Base-by-base conservation (phyloP, 2,113 vertebrate species). In the Ia io region DNA sequence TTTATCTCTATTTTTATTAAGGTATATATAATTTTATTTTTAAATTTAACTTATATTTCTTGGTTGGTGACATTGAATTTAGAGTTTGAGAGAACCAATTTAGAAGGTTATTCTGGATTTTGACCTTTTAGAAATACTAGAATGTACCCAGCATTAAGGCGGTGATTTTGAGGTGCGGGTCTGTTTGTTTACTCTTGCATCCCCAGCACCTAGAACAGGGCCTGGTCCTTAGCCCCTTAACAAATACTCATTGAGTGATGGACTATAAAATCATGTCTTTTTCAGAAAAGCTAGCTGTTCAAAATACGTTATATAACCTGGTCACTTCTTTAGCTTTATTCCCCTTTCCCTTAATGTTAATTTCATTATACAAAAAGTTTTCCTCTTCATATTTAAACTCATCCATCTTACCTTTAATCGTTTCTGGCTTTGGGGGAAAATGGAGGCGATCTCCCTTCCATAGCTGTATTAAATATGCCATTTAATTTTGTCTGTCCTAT, bases 311-410 rank as follows among this genome's bases (percentile, higher is more conserved):
- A 63, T 40, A 23, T 87, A 69, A 74, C 20, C 25, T 30, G 44
- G 30, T 84, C 65, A 56, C n/a, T 88, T 70, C 28, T 88, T 95
- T 84, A 86, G 11, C 44, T 93, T 79, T 88, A 35, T 85, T 63
- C 56, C 13, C 9, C 53, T 86, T 84, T 71, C 14, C 14, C 63
- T 95, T 77, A 79, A 47, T 88, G 40, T 30, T 95, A 80, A 84
- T 90, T 95, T 94, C 32, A 63, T 90, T 90, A 53, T 23, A 20
- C 20, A 82, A 18, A 90, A 91, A 37, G 9, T 90, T 92, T 92
- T 78, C 28, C 67, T 90, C 86, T 93, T 95, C 76, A 22, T 78
- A 73, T 53, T 69, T 87, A 69, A 94, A 12, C 9, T 35, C 49
- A 73, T 90, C 78, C 12, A 53, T 67, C 22, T 92, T 63, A 40